A percentile compares a stretch with the other conserved stretches of the same genome.
Evolutionary conservation across 2,113 vertebrate genomes (phyloP).

Genomic region (cattle (Bos taurus)): DNA sequence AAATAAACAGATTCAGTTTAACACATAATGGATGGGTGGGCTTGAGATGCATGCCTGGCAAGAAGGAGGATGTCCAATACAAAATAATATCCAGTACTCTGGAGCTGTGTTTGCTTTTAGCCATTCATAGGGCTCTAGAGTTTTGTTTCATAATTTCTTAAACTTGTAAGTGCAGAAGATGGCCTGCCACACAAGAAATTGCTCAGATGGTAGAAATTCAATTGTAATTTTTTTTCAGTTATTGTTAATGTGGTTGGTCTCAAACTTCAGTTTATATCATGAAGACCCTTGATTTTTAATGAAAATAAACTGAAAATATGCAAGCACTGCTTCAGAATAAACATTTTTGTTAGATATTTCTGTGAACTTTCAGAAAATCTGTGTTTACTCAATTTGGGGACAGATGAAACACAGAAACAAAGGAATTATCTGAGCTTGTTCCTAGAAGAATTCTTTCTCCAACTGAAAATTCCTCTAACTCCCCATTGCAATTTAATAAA

Average conservation of each 20-base stretch:
- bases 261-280: neutral
- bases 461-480: neutral
- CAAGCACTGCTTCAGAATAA: neutral
- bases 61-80: neutral
- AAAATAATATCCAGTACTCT: neutral
- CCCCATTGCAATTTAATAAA: neutral
- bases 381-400: neutral
- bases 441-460: neutral
- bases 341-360: neutral
- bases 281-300: neutral
- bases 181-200: neutral
- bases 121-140: neutral
- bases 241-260: neutral
- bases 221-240: neutral
- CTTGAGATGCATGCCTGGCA: neutral
- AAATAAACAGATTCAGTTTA: neutral
- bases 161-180: neutral
- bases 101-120: neutral
- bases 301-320: neutral
- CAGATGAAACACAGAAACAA: neutral
- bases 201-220: neutral
- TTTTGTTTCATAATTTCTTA: neutral
- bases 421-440: neutral
- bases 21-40: neutral
- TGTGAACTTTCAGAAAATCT: neutral